A percentile compares a stretch with the other conserved stretches of the same genome.
Evolutionary conservation across 2,888 invertebrate species (phyloP).

Genomic region (Myopa tessellatipennis): DNA sequence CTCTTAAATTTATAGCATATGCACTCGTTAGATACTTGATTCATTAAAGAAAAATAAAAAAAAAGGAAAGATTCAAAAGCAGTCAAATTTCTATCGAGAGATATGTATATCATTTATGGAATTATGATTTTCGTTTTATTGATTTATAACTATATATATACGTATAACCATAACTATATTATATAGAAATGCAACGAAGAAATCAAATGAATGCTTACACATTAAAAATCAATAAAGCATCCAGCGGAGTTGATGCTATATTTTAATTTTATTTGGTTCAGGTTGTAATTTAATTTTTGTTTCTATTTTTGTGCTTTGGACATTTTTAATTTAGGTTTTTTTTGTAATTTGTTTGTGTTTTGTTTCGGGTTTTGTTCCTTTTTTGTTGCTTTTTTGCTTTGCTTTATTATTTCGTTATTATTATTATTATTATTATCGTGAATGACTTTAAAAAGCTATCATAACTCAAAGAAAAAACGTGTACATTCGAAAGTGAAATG

Average conservation of each 20-base stretch:
- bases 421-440: neutral
- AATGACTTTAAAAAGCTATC: neutral
- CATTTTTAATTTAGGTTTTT: too few species aligned
- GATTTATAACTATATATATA: neutral
- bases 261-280: neutral
- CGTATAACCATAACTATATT: too few species aligned
- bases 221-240: conserved; percentile 15
- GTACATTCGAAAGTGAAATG: conserved; percentile 3
- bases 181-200: neutral
- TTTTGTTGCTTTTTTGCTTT: too few species aligned
- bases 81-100: too few species aligned
- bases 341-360: too few species aligned
- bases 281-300: neutral
- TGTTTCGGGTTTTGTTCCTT: too few species aligned
- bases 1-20: conserved; percentile 15
- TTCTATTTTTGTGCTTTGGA: too few species aligned
- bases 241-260: neutral
- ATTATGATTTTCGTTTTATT: neutral
- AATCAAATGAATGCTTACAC: neutral
- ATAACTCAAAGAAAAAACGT: too few species aligned
- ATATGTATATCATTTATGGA: neutral
- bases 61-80: neutral
- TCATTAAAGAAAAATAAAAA: neutral
- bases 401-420: neutral
- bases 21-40: neutral